These are phyloP conservation scores for Drosophila prosaltans DNA, from an alignment of 1,140 invertebrate species.

Conservation along the genomic window DNA sequence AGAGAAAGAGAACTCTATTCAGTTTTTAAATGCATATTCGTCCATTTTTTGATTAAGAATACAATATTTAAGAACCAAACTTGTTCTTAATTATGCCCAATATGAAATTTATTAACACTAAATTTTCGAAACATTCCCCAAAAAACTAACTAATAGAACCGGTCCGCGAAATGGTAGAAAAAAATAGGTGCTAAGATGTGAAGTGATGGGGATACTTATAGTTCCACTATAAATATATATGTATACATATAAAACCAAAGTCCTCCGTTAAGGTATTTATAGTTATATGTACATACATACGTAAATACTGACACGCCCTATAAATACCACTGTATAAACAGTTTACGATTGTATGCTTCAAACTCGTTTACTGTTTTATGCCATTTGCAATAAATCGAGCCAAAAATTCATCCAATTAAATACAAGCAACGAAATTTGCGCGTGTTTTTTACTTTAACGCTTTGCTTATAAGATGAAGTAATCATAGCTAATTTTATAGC, in stretches of 20 bases:
- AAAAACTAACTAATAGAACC: conserved; percentile 55
- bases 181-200: background rate
- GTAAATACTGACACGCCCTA: background rate
- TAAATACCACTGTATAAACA: conserved; percentile 6
- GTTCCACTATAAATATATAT: background rate
- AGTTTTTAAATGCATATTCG: conserved; percentile 6
- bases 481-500: conserved; percentile 58
- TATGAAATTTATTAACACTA: conserved; percentile 63
- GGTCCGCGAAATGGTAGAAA: conserved; percentile 31
- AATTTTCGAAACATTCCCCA: conserved; percentile 54
- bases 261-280: background rate
- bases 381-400: conserved; percentile 52
- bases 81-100: conserved; percentile 64
- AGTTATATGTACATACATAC: background rate
- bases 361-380: conserved; percentile 68
- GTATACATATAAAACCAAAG: background rate
- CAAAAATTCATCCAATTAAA: conserved; percentile 56
- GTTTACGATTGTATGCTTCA: conserved; percentile 25
- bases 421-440: conserved; percentile 25
- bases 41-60: conserved; percentile 7
- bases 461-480: conserved; percentile 57
- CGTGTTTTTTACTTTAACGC: conserved; percentile 25
- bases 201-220: conserved; percentile 1
- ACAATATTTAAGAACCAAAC: conserved; percentile 32
- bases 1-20: background rate